Evolutionary conservation across 2,113 vertebrate species (phyloP), one percentile per base, ranked within the genome.

Genomic region (Eidolon helvum): DNA sequence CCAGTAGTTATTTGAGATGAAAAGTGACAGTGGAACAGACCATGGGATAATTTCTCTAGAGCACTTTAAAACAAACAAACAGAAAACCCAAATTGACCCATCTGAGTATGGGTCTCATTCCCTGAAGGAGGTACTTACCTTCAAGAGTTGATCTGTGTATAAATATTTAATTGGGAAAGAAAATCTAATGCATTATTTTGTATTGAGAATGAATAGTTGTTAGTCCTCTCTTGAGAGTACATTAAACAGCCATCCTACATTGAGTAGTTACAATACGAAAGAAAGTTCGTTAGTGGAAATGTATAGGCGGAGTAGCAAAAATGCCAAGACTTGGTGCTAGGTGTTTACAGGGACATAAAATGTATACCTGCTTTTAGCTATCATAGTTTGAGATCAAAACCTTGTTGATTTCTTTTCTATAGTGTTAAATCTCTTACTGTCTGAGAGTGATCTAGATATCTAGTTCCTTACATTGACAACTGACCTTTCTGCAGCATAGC

Each of bases 151-250:
- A 50, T 88, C 35, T 87, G 43, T 74, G 33, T 57, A 5, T 69
- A 14, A 57, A 10, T 48, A 79, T 83, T 57, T 94, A 71, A 66
- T 77, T 93, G 69, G n/a, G 68, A 68, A 50, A 85, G 35, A 19
- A 91, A 24, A 38, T 48, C 28, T 77, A 61, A 30, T 57, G 18
- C 18, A 38, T 77, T 68, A 68, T 93, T 96, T 87, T 95, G 48
- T 93, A 33, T 69, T 88, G 53, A 89, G 48, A 90, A 86, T 89
- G n/a, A 83, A 59, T 91, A 77, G 38, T 72, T 91, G 33, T 22
- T 83, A 68, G 45, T 77, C 72, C 24, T 94, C 61, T 91, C 40
- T 59, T 48, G 40, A 92, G 69, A 82, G 24, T 77, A 79, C 33
- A 15, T 59, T 63, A 50, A 75, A 45, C 28, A 72, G 6, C 74